phyloP scores from a whole-genome alignment of 2,113 vertebrate genomes.

The Bungarus multicinctus region DNA sequence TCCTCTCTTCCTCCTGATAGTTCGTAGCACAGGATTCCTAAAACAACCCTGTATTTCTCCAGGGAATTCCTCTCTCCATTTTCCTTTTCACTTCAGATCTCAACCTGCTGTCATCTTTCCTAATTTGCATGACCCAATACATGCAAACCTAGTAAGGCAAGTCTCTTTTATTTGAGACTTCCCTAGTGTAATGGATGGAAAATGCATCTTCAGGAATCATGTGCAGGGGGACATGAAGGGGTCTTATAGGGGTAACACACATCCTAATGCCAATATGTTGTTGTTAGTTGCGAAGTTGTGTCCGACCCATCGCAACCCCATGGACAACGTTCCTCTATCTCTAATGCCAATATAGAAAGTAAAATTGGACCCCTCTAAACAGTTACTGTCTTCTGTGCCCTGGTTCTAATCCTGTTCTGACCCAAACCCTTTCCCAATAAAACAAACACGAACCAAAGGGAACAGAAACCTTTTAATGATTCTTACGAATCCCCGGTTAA shows the following conservation, averaged over 20 bases:
- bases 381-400: background rate
- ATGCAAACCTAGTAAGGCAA: background rate
- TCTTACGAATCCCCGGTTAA: no score
- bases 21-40: background rate
- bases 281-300: no score
- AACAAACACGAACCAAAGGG: no score
- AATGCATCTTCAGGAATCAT: background rate
- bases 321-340: no score
- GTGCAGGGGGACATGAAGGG: no score
- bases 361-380: background rate
- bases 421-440: no score
- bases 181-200: background rate
- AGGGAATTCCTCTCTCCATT: background rate
- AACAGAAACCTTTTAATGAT: no score
- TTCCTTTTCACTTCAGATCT: background rate
- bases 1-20: background rate
- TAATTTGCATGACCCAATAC: background rate
- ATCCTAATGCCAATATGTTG: background rate
- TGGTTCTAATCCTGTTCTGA: background rate
- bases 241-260: background rate
- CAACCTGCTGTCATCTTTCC: background rate
- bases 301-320: no score
- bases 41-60: background rate
- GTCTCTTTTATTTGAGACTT: background rate
- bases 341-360: background rate